Evolutionary conservation across 2,113 vertebrate species (phyloP).

Genomic region (Probosciger aterrimus): DNA sequence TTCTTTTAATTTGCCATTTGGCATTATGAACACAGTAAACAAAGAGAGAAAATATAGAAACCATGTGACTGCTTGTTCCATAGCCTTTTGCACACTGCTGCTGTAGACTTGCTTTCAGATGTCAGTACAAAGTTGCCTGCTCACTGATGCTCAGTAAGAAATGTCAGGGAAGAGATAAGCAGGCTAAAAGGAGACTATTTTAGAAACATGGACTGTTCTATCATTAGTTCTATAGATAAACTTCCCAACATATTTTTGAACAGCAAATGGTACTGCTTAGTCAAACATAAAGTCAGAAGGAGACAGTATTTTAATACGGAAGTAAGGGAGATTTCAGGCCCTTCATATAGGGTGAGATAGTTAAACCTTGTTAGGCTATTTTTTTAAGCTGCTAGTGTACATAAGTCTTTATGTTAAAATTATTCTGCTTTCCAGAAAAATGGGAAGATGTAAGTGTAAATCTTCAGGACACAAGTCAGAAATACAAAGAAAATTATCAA

Average conservation of each 20-base stretch:
- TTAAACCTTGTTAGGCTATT: background rate
- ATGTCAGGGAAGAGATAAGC: constrained; percentile 73
- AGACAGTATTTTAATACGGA: background rate
- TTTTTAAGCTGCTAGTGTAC: background rate
- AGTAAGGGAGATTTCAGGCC: background rate
- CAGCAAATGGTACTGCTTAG: constrained; percentile 10
- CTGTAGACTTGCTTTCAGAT: constrained; percentile 48
- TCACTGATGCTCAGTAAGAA: constrained; percentile 64
- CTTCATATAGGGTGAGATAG: background rate
- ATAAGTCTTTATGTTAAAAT: background rate
- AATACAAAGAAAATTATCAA: background rate
- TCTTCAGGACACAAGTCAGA: background rate
- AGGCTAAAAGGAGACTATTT: constrained; percentile 61
- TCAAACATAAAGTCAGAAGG: background rate
- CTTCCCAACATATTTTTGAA: constrained; percentile 47
- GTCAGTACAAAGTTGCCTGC: constrained; percentile 62
- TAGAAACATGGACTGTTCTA: constrained; percentile 48
- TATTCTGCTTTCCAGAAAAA: background rate
- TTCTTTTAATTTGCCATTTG: constrained; percentile 58
- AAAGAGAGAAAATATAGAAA: constrained; percentile 69
- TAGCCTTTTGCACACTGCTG: constrained; percentile 23
- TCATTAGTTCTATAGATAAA: constrained; percentile 67
- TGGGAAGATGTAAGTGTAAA: background rate
- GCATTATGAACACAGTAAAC: constrained; percentile 53
- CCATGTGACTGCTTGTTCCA: constrained; percentile 71